Base-by-base conservation (phyloP, 2,113 vertebrate genomes). In the Aramus guarauna region DNA sequence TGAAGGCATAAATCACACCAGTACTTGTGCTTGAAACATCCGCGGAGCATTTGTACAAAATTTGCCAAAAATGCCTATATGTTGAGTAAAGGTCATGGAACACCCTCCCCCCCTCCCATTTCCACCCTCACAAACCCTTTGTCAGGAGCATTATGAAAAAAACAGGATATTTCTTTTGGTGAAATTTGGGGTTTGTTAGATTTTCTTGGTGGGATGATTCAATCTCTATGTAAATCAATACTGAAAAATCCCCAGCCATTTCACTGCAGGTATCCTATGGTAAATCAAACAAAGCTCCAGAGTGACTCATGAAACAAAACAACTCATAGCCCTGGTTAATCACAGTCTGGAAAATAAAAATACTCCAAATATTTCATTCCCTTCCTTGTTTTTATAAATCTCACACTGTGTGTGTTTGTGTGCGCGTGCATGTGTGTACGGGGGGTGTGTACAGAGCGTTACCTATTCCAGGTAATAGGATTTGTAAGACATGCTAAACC, bases 1-100 rank as follows among this genome's bases (percentile, higher is more conserved):
- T 85, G 95, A 92, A 97, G 86, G 90, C 71, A 96, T 94, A 96
- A 95, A 96, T 93, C 68, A 91, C 81, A 96, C 89, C 77, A 92
- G 72, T 93, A 92, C 85, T 97, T 98, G 97, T 97, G 97, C 97
- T 97, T 97, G 88, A 92, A 96, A 97, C 94, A 94, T 59, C 87
- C 92, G 96, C 5, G 7, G 89, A 88, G 82, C 18, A 0, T 94
- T 92, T 88, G 83, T 96, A 96, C 85, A 97, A 91, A 96, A 94
- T 90, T 79, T 88, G 77, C 84, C 94, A 76, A 82, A 96, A 96
- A 97, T 64, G 81, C 75, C 71, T 95, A 72, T 84, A 91, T 0
- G 77, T 96, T 7, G 0, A 89, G 91, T 74, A 94, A 96, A 94
- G 79, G 69, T 96, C 78, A 94, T 60, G 72, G 85, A 86, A 30